Conservation (phyloP, 2,113 vertebrate species). For the Uria aalge region DNA sequence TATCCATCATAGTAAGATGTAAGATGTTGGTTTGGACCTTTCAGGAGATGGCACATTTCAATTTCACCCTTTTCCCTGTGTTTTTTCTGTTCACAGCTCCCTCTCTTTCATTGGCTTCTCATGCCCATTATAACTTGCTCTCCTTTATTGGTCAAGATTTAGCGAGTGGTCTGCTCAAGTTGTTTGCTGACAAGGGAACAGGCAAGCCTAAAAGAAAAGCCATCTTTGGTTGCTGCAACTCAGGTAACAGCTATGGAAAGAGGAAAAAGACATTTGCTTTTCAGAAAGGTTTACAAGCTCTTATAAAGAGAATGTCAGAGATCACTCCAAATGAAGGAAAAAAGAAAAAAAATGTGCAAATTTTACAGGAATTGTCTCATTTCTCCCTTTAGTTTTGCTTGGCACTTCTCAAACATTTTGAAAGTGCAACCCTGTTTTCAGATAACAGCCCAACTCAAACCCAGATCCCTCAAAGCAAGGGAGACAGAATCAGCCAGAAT, state of each 20-base stretch:
- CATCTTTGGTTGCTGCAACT: neutral
- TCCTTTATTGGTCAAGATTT: neutral
- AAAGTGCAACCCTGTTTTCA: neutral
- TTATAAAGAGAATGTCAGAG: neutral
- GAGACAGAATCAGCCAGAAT: neutral
- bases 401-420: neutral
- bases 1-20: neutral
- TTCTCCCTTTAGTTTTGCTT: neutral
- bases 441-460: neutral
- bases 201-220: neutral
- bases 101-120: neutral
- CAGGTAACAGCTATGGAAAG: neutral
- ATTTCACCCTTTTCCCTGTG: neutral
- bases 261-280: neutral
- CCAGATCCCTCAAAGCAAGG: neutral
- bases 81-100: neutral
- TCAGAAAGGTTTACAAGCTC: neutral
- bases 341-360: neutral
- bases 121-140: neutral
- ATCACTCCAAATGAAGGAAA: neutral
- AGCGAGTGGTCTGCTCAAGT: neutral
- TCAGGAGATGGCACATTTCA: neutral
- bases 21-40: neutral
- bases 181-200: neutral
- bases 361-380: neutral